Evolutionary conservation across 2,888 invertebrate species (phyloP), one percentile per base, ranked within the genome.

Genomic region (Agrotis exclamationis): DNA sequence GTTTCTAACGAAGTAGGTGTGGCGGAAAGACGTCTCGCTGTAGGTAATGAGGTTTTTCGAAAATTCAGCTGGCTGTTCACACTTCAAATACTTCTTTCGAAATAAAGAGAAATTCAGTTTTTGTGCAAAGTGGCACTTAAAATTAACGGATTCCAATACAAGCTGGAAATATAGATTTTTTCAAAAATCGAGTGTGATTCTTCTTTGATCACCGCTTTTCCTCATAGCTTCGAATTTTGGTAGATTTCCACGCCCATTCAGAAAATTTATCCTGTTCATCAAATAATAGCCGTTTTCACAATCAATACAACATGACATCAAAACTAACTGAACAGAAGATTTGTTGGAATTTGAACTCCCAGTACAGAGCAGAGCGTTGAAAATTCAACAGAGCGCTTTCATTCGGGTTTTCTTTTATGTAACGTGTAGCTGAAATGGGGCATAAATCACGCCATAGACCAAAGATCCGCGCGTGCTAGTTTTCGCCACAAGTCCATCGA

Each of bases 21-120:
- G 2, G 11, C 18, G 18, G 28, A 4, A n/a, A 16, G n/a, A 54
- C 18, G 5, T 13, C n/a, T 28, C 0, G 28, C 16, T 28, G 18
- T 28, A 28, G n/a, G n/a, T 11, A n/a, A 28, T 2, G 5, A 11
- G n/a, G 11, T 18, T 45, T 74, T 63, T 18, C 13, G 1, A 45
- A 51, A 47, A 18, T n/a, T n/a, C 14, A 60, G 20, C 33, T 16
- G 13, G 14, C 9, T 39, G 20, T 14, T 53, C 20, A 24, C 33
- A 51, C 75, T 47, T 24, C 7, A 47, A 33, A 53, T 5, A 24
- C 11, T 51, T 11, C 45, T 33, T 51, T 74, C 24, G 45, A 33
- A 53, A n/a, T 28, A 11, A 7, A 6, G 2, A 48, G 13, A 16
- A 0, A 9, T 28, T 28, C 5, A 24, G 20, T 7, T 53, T 0